These are phyloP conservation scores for Myiagra hebetior DNA, from an alignment of 2,113 vertebrate species.

Conservation along the genomic window DNA sequence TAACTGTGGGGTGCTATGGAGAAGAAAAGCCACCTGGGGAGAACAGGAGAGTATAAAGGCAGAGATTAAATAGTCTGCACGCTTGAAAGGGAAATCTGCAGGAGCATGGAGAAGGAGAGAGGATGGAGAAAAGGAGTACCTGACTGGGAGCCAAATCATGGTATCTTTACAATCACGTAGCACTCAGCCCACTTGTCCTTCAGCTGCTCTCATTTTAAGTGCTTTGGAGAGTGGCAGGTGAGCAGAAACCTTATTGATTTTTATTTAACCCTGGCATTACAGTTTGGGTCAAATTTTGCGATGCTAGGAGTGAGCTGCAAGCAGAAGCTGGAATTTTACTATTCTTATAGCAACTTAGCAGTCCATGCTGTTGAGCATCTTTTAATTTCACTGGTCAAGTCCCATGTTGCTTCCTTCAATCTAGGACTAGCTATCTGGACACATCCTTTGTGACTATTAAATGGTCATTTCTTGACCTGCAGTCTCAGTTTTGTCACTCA, in stretches of 20 bases:
- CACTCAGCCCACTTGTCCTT: background rate
- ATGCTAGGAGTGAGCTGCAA: background rate
- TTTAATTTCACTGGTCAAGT: background rate
- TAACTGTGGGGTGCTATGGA: fast-evolving
- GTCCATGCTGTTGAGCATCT: background rate
- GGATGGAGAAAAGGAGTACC: fast-evolving
- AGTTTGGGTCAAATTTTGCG: background rate
- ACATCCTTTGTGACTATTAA: background rate
- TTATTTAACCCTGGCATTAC: background rate
- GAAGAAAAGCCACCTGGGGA: background rate
- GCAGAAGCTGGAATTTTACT: background rate
- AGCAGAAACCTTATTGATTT: background rate
- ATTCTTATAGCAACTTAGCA: background rate
- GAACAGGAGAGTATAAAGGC: background rate
- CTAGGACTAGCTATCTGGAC: background rate
- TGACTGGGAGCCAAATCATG: background rate
- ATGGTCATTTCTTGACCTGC: background rate
- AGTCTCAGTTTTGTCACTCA: background rate
- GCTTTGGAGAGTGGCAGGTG: background rate
- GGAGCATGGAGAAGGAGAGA: background rate
- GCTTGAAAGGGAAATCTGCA: background rate
- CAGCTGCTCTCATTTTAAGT: background rate
- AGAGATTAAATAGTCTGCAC: background rate
- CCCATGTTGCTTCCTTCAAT: background rate
- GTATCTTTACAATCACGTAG: background rate